phyloP scores from a whole-genome alignment of 2,888 invertebrate species.

The Folsomia manolachei region DNA sequence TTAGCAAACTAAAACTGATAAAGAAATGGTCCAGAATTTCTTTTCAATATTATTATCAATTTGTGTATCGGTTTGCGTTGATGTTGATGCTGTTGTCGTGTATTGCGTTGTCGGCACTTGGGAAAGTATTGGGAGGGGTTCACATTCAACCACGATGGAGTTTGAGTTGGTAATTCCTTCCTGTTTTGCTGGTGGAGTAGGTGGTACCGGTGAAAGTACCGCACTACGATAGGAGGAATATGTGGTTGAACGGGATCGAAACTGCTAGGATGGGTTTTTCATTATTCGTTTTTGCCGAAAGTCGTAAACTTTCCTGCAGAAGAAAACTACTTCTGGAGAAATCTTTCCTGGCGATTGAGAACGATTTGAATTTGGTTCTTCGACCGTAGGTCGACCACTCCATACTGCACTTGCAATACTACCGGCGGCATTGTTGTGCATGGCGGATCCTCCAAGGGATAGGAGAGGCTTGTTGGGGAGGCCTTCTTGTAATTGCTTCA shows the following conservation, averaged over 20 bases:
- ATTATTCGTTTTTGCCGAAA: conserved; percentile 78
- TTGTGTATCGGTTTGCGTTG: not conserved
- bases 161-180: too few relatives aligned
- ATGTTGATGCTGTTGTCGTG: not conserved
- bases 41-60: not conserved
- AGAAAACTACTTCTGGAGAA: conserved; percentile 80
- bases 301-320: conserved; percentile 93
- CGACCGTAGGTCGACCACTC: conserved; percentile 31
- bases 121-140: not conserved
- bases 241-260: conserved; percentile 17
- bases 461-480: conserved; percentile 70
- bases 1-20: too few relatives aligned
- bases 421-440: conserved; percentile 40
- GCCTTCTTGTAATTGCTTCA: conserved; percentile 74
- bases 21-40: conserved; percentile 17
- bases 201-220: too few relatives aligned
- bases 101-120: not conserved
- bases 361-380: conserved; percentile 19
- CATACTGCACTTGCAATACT: conserved; percentile 48
- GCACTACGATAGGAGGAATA: too few relatives aligned
- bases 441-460: conserved; percentile 56
- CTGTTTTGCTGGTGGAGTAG: too few relatives aligned
- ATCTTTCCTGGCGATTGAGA: conserved; percentile 63
- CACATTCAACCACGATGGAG: not conserved
- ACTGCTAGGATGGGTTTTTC: conserved; percentile 55